Evolutionary conservation across 2,797 vertebrate species (phyloP).

Genomic region (Cottoperca gobio): DNA sequence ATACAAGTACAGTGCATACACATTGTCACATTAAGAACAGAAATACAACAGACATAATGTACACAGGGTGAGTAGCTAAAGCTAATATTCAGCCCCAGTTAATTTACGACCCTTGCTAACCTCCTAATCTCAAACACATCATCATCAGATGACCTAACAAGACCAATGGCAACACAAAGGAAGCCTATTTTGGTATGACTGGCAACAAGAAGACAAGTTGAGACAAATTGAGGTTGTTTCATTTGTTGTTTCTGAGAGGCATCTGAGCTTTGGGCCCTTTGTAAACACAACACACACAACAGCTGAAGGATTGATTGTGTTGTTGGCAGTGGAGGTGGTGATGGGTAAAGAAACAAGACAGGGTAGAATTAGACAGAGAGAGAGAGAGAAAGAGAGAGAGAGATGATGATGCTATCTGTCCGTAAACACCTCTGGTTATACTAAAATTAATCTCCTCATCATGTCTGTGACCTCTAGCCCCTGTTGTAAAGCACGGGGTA

Average conservation of each 20-base stretch:
- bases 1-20: neutral
- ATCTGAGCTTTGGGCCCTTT: conserved; percentile 24
- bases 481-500: conserved; percentile 61
- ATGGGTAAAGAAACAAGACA: conserved; percentile 4
- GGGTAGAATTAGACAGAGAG: conserved; percentile 9
- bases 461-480: conserved; percentile 52
- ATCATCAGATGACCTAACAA: neutral
- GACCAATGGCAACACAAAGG: neutral
- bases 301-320: conserved; percentile 33
- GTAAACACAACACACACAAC: conserved; percentile 16
- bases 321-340: neutral
- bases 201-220: neutral
- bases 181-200: neutral
- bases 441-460: conserved; percentile 62
- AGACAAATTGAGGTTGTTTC: neutral
- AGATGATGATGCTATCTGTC: conserved; percentile 44
- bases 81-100: neutral
- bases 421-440: conserved; percentile 59
- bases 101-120: neutral
- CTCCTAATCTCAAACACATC: neutral
- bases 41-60: neutral
- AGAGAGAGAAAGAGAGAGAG: neutral
- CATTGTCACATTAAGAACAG: neutral
- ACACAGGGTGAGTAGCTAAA: neutral
- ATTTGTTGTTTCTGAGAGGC: conserved; percentile 9